Base-by-base conservation (phyloP, 2,797 vertebrate genomes). In the Phrynocephalus guinanensis region DNA sequence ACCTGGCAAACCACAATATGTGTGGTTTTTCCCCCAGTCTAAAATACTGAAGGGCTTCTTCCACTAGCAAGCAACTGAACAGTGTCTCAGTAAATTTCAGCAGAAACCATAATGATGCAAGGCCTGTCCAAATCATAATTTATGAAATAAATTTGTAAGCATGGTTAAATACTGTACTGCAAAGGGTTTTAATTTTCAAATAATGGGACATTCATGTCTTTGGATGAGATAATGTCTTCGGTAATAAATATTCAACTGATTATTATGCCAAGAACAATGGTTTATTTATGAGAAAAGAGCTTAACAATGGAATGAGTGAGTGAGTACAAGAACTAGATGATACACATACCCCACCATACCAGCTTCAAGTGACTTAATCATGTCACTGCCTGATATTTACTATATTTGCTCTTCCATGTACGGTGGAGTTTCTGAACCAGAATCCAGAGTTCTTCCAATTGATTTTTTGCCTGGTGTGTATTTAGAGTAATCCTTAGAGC, bases 401-500 rank as follows among this genome's bases (percentile, higher is more conserved):
- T 92, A 38, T 89, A 86, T 91, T 38, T 86, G 68, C n/a, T 83
- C n/a, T 3, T 24, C 10, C n/a, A 84, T 50, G 18, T 1, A 38
- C 68, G 26, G 91, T 13, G 78, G 84, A 90, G 83, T 2, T 79
- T 67, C 85, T 88, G 86, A 94, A 91, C 93, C 22, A 75, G 90
- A 87, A 91, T 24, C 84, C 75, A 87, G 86, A 79, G 67, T 26
- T 73, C 79, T 83, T 66, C 77, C 86, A 52, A 83, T 72, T 77
- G 78, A 83, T 77, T 72, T 79, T 56, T 83, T 3, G 0, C 30
- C 83, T 79, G 88, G 28, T 88, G 60, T 89, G 86, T 79, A 89
- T 86, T 88, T 83, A 92, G 83, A 30, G 70, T 87, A 90, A 90
- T 91, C 92, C 88, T 90, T 91, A 93, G 87, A 93, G 91, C 82